Base-by-base conservation (phyloP, 2,113 vertebrate genomes). In the Sterrhoptilus dennistouni region DNA sequence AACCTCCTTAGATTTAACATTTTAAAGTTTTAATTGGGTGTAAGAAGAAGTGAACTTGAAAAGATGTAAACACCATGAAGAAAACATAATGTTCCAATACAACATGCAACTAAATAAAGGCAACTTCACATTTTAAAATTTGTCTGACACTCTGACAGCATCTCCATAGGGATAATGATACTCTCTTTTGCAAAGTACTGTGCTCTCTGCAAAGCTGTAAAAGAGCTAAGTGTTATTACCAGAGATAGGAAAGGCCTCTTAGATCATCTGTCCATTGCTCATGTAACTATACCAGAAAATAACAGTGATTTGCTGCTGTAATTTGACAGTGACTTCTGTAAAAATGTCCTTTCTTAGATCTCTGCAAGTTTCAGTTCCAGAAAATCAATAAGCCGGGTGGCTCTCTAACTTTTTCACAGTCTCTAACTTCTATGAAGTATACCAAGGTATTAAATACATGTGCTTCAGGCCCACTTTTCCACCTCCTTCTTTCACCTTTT, bases 261-360 rank as follows among this genome's bases (percentile, higher is more conserved):
- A 90, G 90, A 93, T 94, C 71, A 79, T 65, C 74, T 95, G 64
- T 74, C 75, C 71, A 86, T 36, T 65, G 91, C 79, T 93, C 79
- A 63, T 70, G 35, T 38, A 91, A 82, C 44, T 78, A 24, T 45
- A 93, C 77, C 54, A 57, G 70, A 90, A 96, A 92, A 81, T 83
- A 93, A 88, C 71, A 94, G 79, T 74, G 82, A 96, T 91, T 96
- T 94, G 66, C 66, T 90, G 63, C 85, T 70, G 45, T 49, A 78
- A 88, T 93, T 88, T 94, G 66, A 69, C 70, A 93, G 59, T 50
- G 75, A 65, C 40, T 69, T 95, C 74, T 95, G 42, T 63, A 91
- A 77, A 90, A 93, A 93, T 56, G 78, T 65, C 70, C 50, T 77
- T 63, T 78, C 79, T 86, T 50, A 76, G 31, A 31, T 83, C 42